Base-by-base conservation (phyloP, 1,140 invertebrate genomes). In the Lysiphlebus fabarum region DNA sequence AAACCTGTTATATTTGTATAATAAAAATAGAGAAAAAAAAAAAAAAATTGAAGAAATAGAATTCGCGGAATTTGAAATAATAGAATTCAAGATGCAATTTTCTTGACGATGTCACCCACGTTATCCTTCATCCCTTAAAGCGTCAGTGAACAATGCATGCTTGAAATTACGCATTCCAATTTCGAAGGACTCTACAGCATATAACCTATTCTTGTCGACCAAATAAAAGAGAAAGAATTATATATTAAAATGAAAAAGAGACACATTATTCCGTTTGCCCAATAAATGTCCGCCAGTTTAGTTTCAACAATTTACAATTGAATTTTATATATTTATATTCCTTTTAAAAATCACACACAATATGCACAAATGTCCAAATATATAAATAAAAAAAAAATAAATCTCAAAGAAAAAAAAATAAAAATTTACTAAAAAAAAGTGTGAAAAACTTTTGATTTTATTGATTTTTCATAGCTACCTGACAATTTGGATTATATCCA, bases 141-240 rank as follows among this genome's bases (percentile, higher is more conserved):
- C 47, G 49, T 48, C 49, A 53, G 50, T 37, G 45, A 49, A 55
- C 54, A 58, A 58, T 57, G 56, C 44, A 44, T 44, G 37, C 50
- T 43, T 56, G 54, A 55, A 62, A 62, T 62, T 62, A 62, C 56
- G 56, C 56, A 58, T 62, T 62, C 61, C 61, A 62, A 62, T 62
- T 62, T 60, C 53, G 53, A 53, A 53, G 56, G 48, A 51, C 53
- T 17, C 38, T 26, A 5, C 47, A 11, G 14, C 5, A 34, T 9
- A n/a, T 5, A 34, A 12, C 14, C 36, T 38, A 49, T 9, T 37
- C 36, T 6, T 37, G 8, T 10, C 33, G 17, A 4, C 17, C 17
- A 26, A 26, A 26, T 1, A 26, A 26, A 26, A 26, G 17, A 26
- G 17, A 26, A 26, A 26, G 17, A 26, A 26, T 26, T 26, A 26